These are phyloP conservation scores for Leuciscus idus DNA, from an alignment of 2,113 vertebrate genomes.

Conservation along the genomic window DNA sequence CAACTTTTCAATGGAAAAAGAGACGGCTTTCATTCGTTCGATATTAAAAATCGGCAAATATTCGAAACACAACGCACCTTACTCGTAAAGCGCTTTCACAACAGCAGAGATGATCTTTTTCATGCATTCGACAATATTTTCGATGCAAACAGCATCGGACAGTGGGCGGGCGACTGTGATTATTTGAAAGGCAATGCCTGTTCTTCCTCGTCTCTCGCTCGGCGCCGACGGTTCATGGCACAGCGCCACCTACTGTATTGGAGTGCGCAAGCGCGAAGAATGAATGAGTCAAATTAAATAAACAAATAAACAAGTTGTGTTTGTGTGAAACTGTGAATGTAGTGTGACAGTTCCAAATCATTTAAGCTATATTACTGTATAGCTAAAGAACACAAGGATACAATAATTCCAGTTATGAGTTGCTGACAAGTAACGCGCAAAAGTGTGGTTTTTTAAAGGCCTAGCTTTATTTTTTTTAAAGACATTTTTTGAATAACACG, in stretches of 20 bases:
- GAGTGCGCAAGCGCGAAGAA: background rate
- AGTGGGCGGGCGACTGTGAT: conserved; percentile 40
- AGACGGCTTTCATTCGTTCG: background rate
- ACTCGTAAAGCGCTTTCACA: conserved; percentile 1
- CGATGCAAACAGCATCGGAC: conserved; percentile 41
- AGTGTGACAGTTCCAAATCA: background rate
- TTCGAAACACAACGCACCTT: conserved; percentile 33
- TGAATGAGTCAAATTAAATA: background rate
- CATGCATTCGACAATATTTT: conserved; percentile 43
- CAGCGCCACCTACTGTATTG: conserved; percentile 33
- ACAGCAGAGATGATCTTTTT: background rate
- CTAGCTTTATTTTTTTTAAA: background rate
- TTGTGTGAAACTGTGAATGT: background rate
- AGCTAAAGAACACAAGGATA: background rate
- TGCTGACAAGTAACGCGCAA: background rate
- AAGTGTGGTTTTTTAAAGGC: background rate
- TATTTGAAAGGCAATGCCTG: conserved; percentile 52
- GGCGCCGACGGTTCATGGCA: background rate
- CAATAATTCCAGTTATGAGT: background rate
- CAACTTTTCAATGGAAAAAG: conserved; percentile 28
- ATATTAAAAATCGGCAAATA: background rate
- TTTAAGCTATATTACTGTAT: too few relatives aligned
- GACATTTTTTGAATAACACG: background rate
- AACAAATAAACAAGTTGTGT: background rate
- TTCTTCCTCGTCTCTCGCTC: conserved; percentile 24